Evolutionary conservation across 2,797 vertebrate species (phyloP).

Genomic region (Arremon aurantiirostris): DNA sequence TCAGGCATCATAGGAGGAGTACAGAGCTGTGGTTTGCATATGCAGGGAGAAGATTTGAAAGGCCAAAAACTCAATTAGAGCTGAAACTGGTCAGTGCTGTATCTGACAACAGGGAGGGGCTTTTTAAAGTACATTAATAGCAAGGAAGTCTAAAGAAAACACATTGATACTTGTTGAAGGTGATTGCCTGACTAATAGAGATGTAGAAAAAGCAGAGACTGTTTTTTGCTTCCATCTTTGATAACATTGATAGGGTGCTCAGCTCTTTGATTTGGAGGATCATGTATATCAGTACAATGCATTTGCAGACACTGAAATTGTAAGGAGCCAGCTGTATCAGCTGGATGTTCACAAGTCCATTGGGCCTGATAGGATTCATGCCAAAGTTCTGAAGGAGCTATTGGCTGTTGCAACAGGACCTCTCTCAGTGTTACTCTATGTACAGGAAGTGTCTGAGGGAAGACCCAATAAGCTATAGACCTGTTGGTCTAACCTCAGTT

Average conservation of each 20-base stretch:
- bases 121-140: background rate
- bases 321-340: background rate
- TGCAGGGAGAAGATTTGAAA: background rate
- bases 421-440: fast-evolving
- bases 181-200: background rate
- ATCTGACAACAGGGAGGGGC: background rate
- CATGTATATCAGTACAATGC: background rate
- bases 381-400: background rate
- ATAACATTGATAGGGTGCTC: background rate
- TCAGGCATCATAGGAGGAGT: background rate
- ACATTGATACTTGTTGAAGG: background rate
- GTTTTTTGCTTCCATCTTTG: background rate
- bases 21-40: background rate
- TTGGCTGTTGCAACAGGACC: background rate
- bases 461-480: background rate
- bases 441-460: background rate
- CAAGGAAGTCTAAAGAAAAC: background rate
- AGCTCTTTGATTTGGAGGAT: background rate
- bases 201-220: background rate
- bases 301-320: background rate
- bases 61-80: background rate
- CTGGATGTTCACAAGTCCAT: background rate
- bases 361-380: background rate
- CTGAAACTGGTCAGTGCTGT: background rate
- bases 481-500: background rate